Percentiles rank a stretch among this genome's conserved stretches.
These are phyloP conservation scores for Zaprionus tsacasi DNA, from an alignment of 1,140 invertebrate genomes.

Conservation along the genomic window DNA sequence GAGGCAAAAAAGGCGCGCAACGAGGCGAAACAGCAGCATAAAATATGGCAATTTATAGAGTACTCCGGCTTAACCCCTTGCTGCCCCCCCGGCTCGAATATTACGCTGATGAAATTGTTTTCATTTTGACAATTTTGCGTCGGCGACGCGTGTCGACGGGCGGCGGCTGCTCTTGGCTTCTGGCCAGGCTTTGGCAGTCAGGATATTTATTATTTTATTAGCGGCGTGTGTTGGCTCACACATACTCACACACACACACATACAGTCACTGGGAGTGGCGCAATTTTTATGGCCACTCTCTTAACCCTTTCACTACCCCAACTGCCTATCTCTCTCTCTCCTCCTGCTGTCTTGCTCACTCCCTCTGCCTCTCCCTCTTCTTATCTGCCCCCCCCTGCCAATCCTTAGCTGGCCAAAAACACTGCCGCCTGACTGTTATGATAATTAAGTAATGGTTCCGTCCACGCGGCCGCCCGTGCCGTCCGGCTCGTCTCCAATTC, in stretches of 20 bases:
- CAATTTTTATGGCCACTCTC: conserved; percentile 51
- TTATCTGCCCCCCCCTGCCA: not conserved
- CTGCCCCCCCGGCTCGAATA: conserved; percentile 18
- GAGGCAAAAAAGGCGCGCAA: conserved; percentile 52
- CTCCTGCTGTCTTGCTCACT: not conserved
- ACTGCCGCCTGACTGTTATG: conserved; percentile 53
- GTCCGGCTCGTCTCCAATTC: not conserved
- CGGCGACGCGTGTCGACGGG: conserved; percentile 38
- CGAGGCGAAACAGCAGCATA: conserved; percentile 53
- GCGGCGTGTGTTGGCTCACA: conserved; percentile 65
- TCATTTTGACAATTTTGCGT: conserved; percentile 27
- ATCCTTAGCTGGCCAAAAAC: conserved; percentile 65
- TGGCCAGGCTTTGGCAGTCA: conserved; percentile 40
- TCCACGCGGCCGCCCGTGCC: conserved; percentile 28
- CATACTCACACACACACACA: not conserved
- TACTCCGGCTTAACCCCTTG: conserved; percentile 22
- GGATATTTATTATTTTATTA: conserved; percentile 83
- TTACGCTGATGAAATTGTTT: conserved; percentile 79
- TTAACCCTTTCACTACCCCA: conserved; percentile 55
- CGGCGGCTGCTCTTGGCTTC: conserved; percentile 14
- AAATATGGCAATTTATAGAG: conserved; percentile 78
- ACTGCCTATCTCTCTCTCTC: not conserved
- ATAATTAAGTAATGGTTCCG: conserved; percentile 79
- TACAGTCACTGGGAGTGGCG: conserved; percentile 58
- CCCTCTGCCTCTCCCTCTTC: not conserved